Evolutionary conservation across 2,113 vertebrate genomes (phyloP).

Genomic region (Mus spicilegus): DNA sequence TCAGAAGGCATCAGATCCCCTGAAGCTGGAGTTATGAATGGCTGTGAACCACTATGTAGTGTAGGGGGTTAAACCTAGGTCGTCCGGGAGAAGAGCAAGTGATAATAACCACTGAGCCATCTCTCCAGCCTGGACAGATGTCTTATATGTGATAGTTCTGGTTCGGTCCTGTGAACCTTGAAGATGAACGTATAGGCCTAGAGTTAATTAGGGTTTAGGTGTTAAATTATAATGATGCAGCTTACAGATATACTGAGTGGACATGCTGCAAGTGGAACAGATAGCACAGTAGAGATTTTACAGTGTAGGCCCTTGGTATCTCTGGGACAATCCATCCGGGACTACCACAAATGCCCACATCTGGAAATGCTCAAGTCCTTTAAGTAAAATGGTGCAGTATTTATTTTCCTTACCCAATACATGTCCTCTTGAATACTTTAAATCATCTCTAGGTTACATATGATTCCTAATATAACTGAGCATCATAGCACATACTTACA

Average conservation of each 20-base stretch:
- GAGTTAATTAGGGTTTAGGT: slow-evolving; percentile 20
- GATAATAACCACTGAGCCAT: background rate
- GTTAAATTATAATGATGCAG: background rate
- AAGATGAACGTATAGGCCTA: background rate
- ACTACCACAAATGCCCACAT: background rate
- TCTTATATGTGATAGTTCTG: background rate
- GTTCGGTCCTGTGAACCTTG: background rate
- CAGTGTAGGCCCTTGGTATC: background rate
- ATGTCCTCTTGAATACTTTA: background rate
- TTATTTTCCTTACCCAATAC: background rate
- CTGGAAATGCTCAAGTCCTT: background rate
- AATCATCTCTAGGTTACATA: background rate
- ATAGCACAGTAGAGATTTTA: background rate
- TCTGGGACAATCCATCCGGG: background rate
- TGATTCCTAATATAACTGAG: background rate
- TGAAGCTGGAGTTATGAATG: background rate
- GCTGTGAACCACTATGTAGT: background rate
- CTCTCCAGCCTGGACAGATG: background rate
- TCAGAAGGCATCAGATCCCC: background rate
- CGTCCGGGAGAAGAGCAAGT: background rate
- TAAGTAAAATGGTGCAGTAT: background rate
- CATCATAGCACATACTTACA: background rate
- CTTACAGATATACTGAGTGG: background rate
- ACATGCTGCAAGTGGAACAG: background rate
- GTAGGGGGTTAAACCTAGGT: background rate